A percentile compares a stretch with the other conserved stretches of the same genome.
Evolutionary conservation across 2,888 invertebrate species (phyloP).

Genomic region (Ormyrus pomaceus): DNA sequence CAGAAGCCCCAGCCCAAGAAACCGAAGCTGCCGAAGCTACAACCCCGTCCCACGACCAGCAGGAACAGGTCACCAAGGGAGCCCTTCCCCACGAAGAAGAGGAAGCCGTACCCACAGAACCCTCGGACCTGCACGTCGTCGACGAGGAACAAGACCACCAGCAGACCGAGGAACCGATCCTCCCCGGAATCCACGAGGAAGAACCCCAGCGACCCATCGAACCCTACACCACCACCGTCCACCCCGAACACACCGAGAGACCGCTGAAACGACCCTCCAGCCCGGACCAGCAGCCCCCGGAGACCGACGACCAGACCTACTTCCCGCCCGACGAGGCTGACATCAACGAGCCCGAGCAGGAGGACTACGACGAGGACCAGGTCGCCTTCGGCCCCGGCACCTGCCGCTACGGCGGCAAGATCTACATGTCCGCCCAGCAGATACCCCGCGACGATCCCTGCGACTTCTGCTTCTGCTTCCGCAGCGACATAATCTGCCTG

Average conservation of each 20-base stretch:
- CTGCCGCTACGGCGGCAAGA: slow-evolving; percentile 93
- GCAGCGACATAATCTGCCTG: slow-evolving; percentile 95
- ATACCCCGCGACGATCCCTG: slow-evolving; percentile 96
- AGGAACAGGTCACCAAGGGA: slow-evolving; percentile 35
- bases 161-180: slow-evolving; percentile 59
- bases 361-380: slow-evolving; percentile 83
- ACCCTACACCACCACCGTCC: slow-evolving; percentile 58
- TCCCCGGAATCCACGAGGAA: slow-evolving; percentile 57
- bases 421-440: slow-evolving; percentile 95
- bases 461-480: slow-evolving; percentile 97
- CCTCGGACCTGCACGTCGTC: slow-evolving; percentile 25
- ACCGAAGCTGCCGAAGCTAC: background rate
- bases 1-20: slow-evolving; percentile 28
- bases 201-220: slow-evolving; percentile 61
- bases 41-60: background rate
- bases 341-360: slow-evolving; percentile 81
- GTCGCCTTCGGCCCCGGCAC: slow-evolving; percentile 90
- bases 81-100: slow-evolving; percentile 13
- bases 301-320: slow-evolving; percentile 66
- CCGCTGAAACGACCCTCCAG: slow-evolving; percentile 61
- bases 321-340: slow-evolving; percentile 74
- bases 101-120: slow-evolving; percentile 22
- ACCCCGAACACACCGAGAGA: slow-evolving; percentile 55
- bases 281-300: slow-evolving; percentile 64
- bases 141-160: slow-evolving; percentile 56